Base-by-base conservation (phyloP, 1,140 invertebrate species). In the Leptestheria dahalacensis region DNA sequence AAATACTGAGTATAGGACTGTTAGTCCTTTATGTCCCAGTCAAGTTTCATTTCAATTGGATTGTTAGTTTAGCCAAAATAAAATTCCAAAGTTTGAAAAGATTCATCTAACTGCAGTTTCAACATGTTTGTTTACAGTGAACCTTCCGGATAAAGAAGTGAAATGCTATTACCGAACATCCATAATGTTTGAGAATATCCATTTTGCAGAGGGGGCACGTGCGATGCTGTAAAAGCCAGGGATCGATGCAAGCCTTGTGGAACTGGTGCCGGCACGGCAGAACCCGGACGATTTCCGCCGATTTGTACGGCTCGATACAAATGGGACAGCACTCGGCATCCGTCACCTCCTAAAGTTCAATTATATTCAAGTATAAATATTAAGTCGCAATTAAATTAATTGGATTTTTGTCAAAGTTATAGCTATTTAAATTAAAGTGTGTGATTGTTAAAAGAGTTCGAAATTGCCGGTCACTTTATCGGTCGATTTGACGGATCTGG, bases 121-220 rank as follows among this genome's bases (percentile, higher is more conserved):
- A 41, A 41, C 15, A 41, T 41, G 33, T 9, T 41, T 9, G 15
- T 41, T 41, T 41, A 41, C 6, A 41, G 33, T 41, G 15, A n/a
- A n/a, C n/a, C n/a, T n/a, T 59, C 18, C 18, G 49, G 49, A 2
- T n/a, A 51, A 1, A 18, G 11, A 51, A 24, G 6, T 52, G 50
- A 52, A 52, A 52, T 20, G 11, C 20, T 15, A 33, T 59, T 49
- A 62, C 61, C 46, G 57, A 48, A 21, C 52, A 57, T 20, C 61
- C 61, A 72, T 91, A 94, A 66, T 89, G 87, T 70, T 90, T 86
- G 15, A 95, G 77, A 67, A 96, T 93, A 71, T 95, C 89, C 80
- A 91, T 83, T 74, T 95, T 94, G 73, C 91, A 95, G 88, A 95
- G 92, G 15, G 91, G 90, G 74, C 91, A 94, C 21, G 88, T 92